Conservation (phyloP, 1,140 invertebrate species). For the Meteorus sp. region DNA sequence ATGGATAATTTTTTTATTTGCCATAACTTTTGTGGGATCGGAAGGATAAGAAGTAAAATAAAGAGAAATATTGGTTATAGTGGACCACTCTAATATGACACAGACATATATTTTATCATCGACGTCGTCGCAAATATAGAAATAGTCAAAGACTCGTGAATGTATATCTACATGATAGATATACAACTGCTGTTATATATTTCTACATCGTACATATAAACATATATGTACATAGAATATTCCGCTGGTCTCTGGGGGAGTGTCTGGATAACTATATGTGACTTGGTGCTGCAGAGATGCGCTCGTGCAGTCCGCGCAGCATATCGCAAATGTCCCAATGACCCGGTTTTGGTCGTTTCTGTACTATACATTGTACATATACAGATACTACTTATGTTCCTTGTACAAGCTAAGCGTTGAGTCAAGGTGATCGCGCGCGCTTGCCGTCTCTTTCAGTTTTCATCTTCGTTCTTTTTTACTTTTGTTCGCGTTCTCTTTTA, state of each 20-base stretch:
- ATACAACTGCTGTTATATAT: not conserved
- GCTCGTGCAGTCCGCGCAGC: conserved; percentile 28
- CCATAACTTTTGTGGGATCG: no score
- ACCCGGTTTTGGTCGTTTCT: conserved; percentile 40
- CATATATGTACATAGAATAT: no score
- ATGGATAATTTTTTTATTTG: no score
- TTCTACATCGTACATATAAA: not conserved
- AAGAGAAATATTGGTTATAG: no score
- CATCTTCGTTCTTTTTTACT: not conserved
- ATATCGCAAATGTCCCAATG: conserved; percentile 44
- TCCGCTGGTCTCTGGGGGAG: not conserved
- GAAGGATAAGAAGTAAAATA: no score
- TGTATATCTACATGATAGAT: no score
- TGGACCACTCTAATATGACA: no score
- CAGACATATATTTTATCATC: no score
- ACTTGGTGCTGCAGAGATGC: conserved; percentile 30
- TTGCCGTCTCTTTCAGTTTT: not conserved
- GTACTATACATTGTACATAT: conserved; percentile 5
- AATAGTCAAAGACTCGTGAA: no score
- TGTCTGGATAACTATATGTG: not conserved
- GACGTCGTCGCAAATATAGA: no score
- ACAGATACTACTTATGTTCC: not conserved
- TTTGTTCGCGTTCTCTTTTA: not conserved
- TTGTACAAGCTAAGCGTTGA: not conserved
- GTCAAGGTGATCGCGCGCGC: conserved; percentile 21